Conservation (phyloP, 2,888 invertebrate genomes). For the Rhagophthalmus giganteus region DNA sequence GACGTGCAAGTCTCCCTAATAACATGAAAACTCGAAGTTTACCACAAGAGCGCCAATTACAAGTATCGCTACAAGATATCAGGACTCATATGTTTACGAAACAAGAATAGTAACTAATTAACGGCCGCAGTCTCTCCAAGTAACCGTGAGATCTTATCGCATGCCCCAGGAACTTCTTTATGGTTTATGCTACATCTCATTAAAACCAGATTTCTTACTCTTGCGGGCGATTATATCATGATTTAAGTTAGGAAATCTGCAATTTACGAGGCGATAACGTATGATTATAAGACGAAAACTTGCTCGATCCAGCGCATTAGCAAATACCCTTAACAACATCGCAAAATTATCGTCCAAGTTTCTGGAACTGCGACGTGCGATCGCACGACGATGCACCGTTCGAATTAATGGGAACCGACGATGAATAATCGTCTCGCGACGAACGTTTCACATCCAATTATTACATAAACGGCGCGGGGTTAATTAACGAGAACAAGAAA, state of each 20-base stretch:
- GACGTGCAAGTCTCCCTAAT: too few relatives aligned
- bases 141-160: conserved; percentile 27
- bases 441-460: too few relatives aligned
- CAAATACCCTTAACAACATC: neutral
- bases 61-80: conserved; percentile 22
- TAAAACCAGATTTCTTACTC: conserved; percentile 31
- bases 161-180: conserved; percentile 29
- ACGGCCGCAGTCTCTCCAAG: conserved; percentile 20
- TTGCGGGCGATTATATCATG: conserved; percentile 26
- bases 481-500: too few relatives aligned
- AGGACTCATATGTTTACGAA: conserved; percentile 24
- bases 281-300: conserved; percentile 24
- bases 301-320: neutral
- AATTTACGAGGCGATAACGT: conserved; percentile 30
- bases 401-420: too few relatives aligned
- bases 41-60: conserved; percentile 20
- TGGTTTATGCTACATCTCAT: conserved; percentile 31
- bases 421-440: too few relatives aligned
- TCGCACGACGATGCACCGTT: too few relatives aligned
- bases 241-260: conserved; percentile 29
- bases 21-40: conserved; percentile 1
- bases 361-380: neutral
- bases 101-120: conserved; percentile 32
- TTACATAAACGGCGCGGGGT: too few relatives aligned
- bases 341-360: neutral